Evolutionary conservation across 2,797 vertebrate species (phyloP), one percentile per base, ranked within the genome.

Genomic region (Odontamblyopus lacepedii): DNA sequence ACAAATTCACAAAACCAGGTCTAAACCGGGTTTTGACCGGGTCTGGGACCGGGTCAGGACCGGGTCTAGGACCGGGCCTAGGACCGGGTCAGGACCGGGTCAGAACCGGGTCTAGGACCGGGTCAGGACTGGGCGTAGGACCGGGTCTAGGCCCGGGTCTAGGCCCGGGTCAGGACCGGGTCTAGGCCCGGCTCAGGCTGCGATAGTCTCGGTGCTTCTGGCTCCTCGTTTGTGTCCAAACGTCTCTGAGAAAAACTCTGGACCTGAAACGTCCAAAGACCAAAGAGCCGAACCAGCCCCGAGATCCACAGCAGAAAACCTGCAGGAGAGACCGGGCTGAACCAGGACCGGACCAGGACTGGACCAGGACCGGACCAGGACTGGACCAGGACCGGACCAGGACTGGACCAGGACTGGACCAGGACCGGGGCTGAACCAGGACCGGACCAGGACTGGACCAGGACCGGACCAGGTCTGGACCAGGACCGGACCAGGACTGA

Each of bases 261-360:
- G 91, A 89, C 60, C 92, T 93, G 0, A 95, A 96, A 95, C 96
- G 96, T 23, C 95, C 95, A 0, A 95, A 97, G 15, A 95, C 91
- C 50, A 95, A 73, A 70, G 93, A 95, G 93, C 97, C 97, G 74
- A 97, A 89, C 63, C 96, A 93, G 7, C 97, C 97, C 82, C 97
- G 96, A 23, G 97, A 98, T 70, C 94, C 92, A 0, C 95, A 94
- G 29, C 94, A 95, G 70, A 97, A 85, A 4, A 96, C 95, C 97
- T 97, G 84, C 67, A 50, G 8, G 27, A 72, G 16, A 66, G 4
- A 5, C 30, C 30, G 44, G 23, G 18, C 26, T 5, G 48, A 53
- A 30, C 26, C 41, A 4, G 41, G 41, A 3, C 32, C 2, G 13
- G 1, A 44, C 11, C 41, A 15, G 41, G 41, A 13, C 41, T 44